Evolutionary conservation across 2,888 invertebrate genomes (phyloP).

Genomic region (Ommatoiulus sabulosus): DNA sequence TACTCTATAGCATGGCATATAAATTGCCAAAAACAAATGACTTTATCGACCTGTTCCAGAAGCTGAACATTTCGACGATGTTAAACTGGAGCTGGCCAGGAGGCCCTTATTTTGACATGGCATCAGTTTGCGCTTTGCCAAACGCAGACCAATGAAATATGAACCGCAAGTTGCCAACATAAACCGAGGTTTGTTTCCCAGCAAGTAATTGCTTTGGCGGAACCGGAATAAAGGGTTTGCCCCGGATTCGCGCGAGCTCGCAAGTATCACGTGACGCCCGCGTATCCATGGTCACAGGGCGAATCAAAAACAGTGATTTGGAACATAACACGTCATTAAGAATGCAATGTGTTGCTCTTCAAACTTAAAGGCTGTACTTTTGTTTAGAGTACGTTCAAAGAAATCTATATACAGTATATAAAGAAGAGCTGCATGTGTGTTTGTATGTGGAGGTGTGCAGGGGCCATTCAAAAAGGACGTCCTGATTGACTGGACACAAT

Average conservation of each 20-base stretch:
- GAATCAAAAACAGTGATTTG: too few species aligned
- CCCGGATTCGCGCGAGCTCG: neutral
- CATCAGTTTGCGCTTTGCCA: neutral
- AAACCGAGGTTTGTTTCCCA: conserved; percentile 3
- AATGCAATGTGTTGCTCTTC: too few species aligned
- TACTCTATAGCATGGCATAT: neutral
- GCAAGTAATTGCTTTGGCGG: neutral
- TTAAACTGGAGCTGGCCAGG: neutral
- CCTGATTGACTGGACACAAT: too few species aligned
- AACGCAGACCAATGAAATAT: neutral
- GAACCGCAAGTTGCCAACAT: neutral
- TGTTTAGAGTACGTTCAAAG: too few species aligned
- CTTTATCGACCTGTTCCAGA: neutral
- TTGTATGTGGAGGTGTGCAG: too few species aligned
- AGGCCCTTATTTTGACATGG: conserved; percentile 12
- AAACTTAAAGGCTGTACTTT: too few species aligned
- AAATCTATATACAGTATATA: too few species aligned
- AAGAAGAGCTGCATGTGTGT: too few species aligned
- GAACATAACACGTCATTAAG: too few species aligned
- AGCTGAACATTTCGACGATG: neutral
- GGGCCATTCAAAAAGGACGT: too few species aligned
- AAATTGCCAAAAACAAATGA: neutral
- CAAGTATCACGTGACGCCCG: neutral
- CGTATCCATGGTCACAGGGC: neutral
- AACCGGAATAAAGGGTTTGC: conserved; percentile 11